Percentiles rank a stretch among this genome's conserved stretches.
Evolutionary conservation across 92 coral and sea anemone genomes (phyloP).

Genomic region (Porites lobata): DNA sequence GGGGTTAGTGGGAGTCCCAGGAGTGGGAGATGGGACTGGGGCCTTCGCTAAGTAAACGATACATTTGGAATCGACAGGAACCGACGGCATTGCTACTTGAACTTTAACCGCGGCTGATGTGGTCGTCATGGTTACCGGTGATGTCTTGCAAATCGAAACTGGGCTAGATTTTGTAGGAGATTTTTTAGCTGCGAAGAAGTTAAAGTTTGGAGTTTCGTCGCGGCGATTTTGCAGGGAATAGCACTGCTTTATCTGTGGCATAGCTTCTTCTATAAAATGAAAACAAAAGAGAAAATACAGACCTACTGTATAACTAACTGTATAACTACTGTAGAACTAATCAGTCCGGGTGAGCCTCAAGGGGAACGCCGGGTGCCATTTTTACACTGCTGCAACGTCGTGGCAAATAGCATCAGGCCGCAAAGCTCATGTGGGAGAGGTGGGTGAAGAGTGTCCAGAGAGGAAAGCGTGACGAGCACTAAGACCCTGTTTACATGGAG

Average conservation of each 20-base stretch:
- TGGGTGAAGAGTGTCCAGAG: too few relatives aligned
- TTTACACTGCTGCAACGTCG: too few relatives aligned
- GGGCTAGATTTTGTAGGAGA: slow-evolving; percentile 42
- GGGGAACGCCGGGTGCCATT: neutral
- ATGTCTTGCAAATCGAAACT: slow-evolving; percentile 27
- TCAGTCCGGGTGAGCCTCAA: too few relatives aligned
- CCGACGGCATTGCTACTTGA: slow-evolving; percentile 1
- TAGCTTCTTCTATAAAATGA: slow-evolving; percentile 12
- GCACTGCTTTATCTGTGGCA: slow-evolving; percentile 80
- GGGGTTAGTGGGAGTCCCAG: slow-evolving; percentile 40
- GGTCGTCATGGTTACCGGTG: slow-evolving; percentile 41
- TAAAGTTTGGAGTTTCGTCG: slow-evolving; percentile 41
- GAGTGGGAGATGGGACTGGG: slow-evolving; percentile 27
- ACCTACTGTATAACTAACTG: too few relatives aligned
- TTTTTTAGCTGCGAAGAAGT: slow-evolving; percentile 35
- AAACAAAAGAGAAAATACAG: neutral
- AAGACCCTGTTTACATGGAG: too few relatives aligned
- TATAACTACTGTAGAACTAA: too few relatives aligned
- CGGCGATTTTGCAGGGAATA: slow-evolving; percentile 62
- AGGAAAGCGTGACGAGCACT: too few relatives aligned
- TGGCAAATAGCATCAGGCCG: too few relatives aligned
- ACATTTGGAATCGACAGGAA: slow-evolving; percentile 22
- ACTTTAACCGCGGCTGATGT: slow-evolving; percentile 7
- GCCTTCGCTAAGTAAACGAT: slow-evolving; percentile 48
- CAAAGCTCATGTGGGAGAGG: too few relatives aligned